Conservation (phyloP, 2,888 invertebrate species). For the Brenthis daphne region DNA sequence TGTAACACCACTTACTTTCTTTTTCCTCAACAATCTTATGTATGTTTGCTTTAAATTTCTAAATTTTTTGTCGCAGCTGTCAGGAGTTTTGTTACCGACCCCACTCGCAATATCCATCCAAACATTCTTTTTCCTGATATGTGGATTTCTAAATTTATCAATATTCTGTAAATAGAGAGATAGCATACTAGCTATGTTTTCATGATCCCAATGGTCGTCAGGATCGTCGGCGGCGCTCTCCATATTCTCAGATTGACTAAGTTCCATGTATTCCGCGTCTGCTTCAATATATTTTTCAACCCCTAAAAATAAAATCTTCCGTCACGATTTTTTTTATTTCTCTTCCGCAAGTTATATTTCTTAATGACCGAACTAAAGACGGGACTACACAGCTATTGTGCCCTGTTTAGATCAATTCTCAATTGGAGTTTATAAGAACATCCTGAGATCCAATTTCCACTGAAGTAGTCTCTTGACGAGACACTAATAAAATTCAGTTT, state of each 20-base stretch:
- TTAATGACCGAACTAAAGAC: constrained; percentile 9
- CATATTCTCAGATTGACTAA: constrained; percentile 58
- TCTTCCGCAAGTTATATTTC: background rate
- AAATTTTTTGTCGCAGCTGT: constrained; percentile 74
- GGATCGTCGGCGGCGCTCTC: constrained; percentile 58
- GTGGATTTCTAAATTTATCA: constrained; percentile 70
- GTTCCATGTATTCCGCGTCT: constrained; percentile 58
- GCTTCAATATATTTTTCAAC: constrained; percentile 60
- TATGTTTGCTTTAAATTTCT: constrained; percentile 75
- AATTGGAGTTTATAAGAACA: constrained; percentile 34
- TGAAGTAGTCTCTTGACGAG: background rate
- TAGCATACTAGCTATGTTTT: constrained; percentile 59
- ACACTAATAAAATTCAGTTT: background rate
- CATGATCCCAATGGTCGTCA: constrained; percentile 72
- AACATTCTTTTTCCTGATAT: constrained; percentile 73
- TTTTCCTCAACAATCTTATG: constrained; percentile 67
- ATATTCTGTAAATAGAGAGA: constrained; percentile 66
- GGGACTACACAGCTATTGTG: constrained; percentile 18
- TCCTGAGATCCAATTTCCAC: constrained; percentile 26
- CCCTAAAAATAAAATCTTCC: constrained; percentile 54
- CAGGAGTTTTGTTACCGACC: constrained; percentile 68
- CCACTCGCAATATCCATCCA: constrained; percentile 67
- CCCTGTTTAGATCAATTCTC: constrained; percentile 18
- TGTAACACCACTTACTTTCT: constrained; percentile 55
- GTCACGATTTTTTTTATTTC: constrained; percentile 33